These are phyloP conservation scores for Phrynocephalus versicolor DNA, from an alignment of 2,113 vertebrate species.

Conservation along the genomic window DNA sequence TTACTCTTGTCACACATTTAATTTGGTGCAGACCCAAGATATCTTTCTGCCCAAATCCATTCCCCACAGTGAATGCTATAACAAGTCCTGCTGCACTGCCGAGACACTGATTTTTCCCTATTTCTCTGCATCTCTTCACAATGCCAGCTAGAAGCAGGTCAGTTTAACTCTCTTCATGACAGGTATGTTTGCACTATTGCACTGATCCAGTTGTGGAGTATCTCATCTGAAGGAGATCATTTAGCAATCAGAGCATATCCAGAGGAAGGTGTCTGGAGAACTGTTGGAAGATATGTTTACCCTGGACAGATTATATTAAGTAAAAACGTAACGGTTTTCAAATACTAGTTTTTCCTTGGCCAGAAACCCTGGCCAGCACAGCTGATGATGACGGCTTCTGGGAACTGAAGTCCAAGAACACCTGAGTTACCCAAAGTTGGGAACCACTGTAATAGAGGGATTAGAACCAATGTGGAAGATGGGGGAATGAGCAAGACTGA, in stretches of 20 bases:
- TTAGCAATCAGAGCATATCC: not conserved
- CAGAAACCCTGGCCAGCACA: too few species aligned
- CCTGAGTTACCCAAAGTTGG: too few species aligned
- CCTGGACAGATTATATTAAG: not conserved
- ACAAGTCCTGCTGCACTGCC: not conserved
- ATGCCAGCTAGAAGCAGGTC: not conserved
- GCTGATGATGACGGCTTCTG: too few species aligned
- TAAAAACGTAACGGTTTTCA: too few species aligned
- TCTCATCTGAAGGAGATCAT: too few species aligned
- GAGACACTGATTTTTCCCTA: not conserved
- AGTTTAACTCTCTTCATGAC: not conserved
- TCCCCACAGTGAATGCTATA: not conserved
- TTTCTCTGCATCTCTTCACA: not conserved
- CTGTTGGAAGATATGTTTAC: not conserved
- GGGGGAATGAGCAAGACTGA: not conserved
- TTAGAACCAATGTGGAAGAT: not conserved
- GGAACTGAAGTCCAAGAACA: not conserved
- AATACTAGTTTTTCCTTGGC: too few species aligned
- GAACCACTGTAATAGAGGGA: too few species aligned
- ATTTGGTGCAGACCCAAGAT: not conserved
- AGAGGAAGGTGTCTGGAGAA: not conserved
- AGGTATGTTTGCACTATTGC: too few species aligned
- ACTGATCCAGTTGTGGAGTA: too few species aligned
- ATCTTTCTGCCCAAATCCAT: not conserved
- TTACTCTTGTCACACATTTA: constrained; percentile 31